Conservation (phyloP, 2,888 invertebrate species). For the Phortica okadai region DNA sequence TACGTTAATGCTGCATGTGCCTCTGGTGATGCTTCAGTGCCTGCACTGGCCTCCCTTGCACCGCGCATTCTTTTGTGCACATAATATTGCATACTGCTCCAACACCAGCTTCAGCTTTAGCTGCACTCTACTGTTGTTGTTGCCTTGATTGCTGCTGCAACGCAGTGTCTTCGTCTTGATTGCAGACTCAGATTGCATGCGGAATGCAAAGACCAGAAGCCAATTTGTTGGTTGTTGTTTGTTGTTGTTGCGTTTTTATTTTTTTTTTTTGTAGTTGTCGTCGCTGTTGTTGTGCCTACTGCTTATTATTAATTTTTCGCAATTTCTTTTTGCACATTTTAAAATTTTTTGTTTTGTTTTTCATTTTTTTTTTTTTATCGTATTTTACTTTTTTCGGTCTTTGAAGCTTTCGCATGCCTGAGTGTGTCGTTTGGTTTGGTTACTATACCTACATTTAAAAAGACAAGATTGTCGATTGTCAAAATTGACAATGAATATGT, state of each 20-base stretch:
- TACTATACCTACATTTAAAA: conserved; percentile 57
- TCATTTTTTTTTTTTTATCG: conserved; percentile 50
- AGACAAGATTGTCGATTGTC: conserved; percentile 68
- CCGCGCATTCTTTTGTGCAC: not conserved
- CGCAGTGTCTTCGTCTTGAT: conserved; percentile 1
- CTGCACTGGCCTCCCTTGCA: conserved; percentile 32
- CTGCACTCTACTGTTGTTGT: conserved; percentile 40
- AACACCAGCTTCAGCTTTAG: conserved; percentile 29
- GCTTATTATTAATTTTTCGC: conserved; percentile 36
- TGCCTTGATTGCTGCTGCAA: conserved; percentile 63
- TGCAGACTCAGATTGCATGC: conserved; percentile 63
- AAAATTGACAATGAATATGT: conserved; percentile 71
- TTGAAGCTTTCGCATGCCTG: conserved; percentile 69
- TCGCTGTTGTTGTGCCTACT: conserved; percentile 18
- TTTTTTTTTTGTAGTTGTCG: conserved; percentile 17
- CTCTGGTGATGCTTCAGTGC: conserved; percentile 55
- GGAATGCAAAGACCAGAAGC: conserved; percentile 74
- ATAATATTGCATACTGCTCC: conserved; percentile 23
- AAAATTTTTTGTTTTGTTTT: conserved; percentile 23
- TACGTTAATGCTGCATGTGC: conserved; percentile 39
- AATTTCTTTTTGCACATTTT: not conserved
- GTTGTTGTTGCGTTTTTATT: conserved; percentile 33
- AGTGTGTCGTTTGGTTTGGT: conserved; percentile 29
- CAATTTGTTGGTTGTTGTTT: conserved; percentile 68
- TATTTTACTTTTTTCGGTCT: conserved; percentile 61